phyloP scores from a whole-genome alignment of 2,797 vertebrate species.

The Danio jaintianensis region DNA sequence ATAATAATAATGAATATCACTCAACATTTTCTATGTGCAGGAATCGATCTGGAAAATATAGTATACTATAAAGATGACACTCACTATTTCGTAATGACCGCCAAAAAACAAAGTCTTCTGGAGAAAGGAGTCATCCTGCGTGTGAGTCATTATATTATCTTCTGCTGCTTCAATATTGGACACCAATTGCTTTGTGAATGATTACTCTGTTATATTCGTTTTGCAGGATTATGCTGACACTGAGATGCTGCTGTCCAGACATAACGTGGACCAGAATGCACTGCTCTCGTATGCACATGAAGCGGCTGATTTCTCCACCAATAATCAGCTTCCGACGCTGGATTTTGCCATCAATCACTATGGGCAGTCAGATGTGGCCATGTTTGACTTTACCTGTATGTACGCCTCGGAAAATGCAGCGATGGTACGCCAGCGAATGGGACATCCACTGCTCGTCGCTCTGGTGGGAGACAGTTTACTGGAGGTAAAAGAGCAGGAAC shows the following conservation, averaged over 20 bases:
- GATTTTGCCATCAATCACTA: constrained; percentile 98
- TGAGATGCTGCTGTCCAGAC: constrained; percentile 86
- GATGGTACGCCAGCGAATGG: constrained; percentile 85
- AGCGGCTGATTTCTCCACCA: constrained; percentile 94
- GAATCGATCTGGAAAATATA: constrained; percentile 96
- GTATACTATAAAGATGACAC: constrained; percentile 99
- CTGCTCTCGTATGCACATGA: constrained; percentile 88
- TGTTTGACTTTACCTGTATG: constrained; percentile 99
- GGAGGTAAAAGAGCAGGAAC: constrained; percentile 80
- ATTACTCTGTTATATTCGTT: neutral
- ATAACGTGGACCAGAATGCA: constrained; percentile 93
- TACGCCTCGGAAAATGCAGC: constrained; percentile 93
- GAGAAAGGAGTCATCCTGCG: constrained; percentile 93
- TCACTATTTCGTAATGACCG: constrained; percentile 98
- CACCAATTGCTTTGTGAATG: neutral
- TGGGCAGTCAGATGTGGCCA: constrained; percentile 93
- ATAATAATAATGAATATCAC: neutral
- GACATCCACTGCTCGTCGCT: constrained; percentile 86
- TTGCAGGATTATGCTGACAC: constrained; percentile 90
- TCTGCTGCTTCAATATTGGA: neutral
- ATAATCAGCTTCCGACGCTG: constrained; percentile 88
- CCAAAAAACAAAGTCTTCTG: constrained; percentile 96
- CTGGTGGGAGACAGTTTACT: constrained; percentile 95
- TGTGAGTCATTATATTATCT: constrained; percentile 69
- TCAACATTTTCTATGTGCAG: constrained; percentile 66